Evolutionary conservation across 2,113 vertebrate species (phyloP).

Genomic region (Ranitomeya imitator): DNA sequence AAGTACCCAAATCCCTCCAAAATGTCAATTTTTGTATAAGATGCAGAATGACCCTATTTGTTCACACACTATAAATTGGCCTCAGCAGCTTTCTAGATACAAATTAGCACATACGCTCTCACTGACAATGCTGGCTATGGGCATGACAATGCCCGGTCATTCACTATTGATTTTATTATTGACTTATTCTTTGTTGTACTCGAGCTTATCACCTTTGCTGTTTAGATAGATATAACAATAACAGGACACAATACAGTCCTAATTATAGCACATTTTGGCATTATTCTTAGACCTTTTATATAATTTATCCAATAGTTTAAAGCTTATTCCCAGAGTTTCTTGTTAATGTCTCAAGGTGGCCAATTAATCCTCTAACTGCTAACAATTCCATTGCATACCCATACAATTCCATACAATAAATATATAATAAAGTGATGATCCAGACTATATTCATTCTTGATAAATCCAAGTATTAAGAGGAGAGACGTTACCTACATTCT

Average conservation of each 20-base stretch:
- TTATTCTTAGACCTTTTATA: background rate
- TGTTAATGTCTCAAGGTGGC: too few relatives aligned
- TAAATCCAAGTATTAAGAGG: too few relatives aligned
- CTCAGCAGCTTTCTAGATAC: background rate
- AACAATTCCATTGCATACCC: too few relatives aligned
- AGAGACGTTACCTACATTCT: too few relatives aligned
- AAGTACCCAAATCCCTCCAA: too few relatives aligned
- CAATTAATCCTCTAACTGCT: too few relatives aligned
- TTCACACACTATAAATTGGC: background rate
- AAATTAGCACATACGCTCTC: constrained; percentile 1
- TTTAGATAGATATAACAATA: background rate
- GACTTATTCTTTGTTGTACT: background rate
- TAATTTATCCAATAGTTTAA: background rate
- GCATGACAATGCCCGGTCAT: background rate
- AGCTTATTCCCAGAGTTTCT: too few relatives aligned
- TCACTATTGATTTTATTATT: constrained; percentile 24
- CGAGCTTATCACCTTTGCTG: background rate
- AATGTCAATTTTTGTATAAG: background rate
- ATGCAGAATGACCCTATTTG: background rate
- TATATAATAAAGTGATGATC: too few relatives aligned
- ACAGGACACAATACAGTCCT: background rate
- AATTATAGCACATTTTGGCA: background rate
- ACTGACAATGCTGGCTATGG: background rate
- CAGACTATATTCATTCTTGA: too few relatives aligned
- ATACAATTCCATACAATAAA: too few relatives aligned